Conservation (phyloP, 1,140 invertebrate species). For the Zaprionus capensis region DNA sequence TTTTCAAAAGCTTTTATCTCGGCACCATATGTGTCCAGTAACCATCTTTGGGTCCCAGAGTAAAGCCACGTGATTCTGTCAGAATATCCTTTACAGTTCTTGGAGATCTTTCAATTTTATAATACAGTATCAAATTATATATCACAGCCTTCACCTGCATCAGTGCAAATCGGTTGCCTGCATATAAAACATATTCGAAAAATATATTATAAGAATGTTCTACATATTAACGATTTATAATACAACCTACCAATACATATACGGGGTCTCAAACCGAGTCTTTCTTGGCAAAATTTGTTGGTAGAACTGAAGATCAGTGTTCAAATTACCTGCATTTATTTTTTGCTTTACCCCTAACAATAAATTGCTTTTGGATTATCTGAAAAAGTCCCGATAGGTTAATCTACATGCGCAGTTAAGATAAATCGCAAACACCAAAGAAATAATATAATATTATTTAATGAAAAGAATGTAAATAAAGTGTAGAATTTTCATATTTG, state of each 20-base stretch:
- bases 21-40: conserved; percentile 80
- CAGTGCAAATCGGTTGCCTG: conserved; percentile 82
- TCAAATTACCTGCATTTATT: background rate
- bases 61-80: conserved; percentile 68
- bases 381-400: background rate
- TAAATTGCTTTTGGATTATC: background rate
- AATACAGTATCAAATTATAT: conserved; percentile 86
- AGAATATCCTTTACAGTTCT: conserved; percentile 81
- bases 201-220: background rate
- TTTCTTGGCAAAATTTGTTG: background rate
- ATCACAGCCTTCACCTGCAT: conserved; percentile 84
- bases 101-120: conserved; percentile 84
- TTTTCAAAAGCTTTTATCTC: background rate
- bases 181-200: background rate
- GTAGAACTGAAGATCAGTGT: background rate
- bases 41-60: conserved; percentile 56
- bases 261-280: conserved; percentile 23
- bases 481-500: background rate
- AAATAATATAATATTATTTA: background rate
- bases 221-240: background rate
- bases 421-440: too few relatives aligned
- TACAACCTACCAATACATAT: conserved; percentile 86
- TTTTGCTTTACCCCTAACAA: background rate
- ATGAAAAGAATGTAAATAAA: background rate
- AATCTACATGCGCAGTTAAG: background rate